Base-by-base conservation (phyloP, 2,888 invertebrate species). In the Drosophila monieri region DNA sequence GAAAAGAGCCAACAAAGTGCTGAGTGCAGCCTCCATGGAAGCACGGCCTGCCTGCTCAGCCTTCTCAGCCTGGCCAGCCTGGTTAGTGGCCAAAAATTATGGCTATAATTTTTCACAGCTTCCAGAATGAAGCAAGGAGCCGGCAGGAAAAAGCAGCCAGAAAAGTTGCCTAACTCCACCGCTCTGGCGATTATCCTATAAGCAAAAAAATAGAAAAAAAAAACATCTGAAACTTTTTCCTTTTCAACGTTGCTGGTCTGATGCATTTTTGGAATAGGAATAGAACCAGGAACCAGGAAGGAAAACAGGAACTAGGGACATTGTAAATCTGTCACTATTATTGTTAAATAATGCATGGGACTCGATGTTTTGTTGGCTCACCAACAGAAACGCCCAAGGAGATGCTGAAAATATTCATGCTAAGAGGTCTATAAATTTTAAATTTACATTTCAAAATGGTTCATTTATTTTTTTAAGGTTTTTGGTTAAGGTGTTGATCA, bases 31-130 rank as follows among this genome's bases (percentile, higher is more conserved):
- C 58, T 58, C 53, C 35, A n/a, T 67, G 48, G 69, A 66, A 65
- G 64, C 78, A 61, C 43, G 41, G 53, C 64, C 9, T 18, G 39
- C 39, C 21, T 35, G 35, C 46, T 54, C 68, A 69, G 51, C 66
- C 74, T 73, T 23, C 21, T 23, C 21, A 23, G 21, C 21, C 21
- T 23, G 21, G 21, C 60, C 68, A 69, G 51, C 66, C 74, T 73
- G 67, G 81, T 80, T 83, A 72, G 84, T 75, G 71, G 79, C 79
- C 70, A 76, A 78, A 78, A 84, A 84, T 84, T 69, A 81, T 86
- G 74, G 73, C 74, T 69, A 79, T 76, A 79, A 86, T 84, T 84
- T 84, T 76, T 84, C 81, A 86, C 72, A 78, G 55, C 60, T 58
- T 32, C 41, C 59, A 12, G 44, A 47, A 51, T 30, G 51, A 23